Evolutionary conservation across 2,888 invertebrate genomes (phyloP).

Genomic region (Leuctra nigra): DNA sequence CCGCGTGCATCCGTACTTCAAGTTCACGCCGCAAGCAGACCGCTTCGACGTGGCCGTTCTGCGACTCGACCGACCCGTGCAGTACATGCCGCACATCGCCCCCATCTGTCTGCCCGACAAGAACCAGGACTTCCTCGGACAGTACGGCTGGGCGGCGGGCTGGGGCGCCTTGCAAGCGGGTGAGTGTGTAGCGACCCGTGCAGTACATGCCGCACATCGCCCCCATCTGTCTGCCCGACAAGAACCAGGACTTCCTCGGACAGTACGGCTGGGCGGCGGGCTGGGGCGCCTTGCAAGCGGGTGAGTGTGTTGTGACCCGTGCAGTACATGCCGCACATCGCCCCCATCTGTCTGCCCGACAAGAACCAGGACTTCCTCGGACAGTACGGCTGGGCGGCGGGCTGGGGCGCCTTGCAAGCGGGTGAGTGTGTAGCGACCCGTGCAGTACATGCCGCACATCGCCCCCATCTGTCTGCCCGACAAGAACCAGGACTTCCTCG

Average conservation of each 20-base stretch:
- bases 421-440: conserved; percentile 48
- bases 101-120: conserved; percentile 89
- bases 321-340: conserved; percentile 52
- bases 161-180: conserved; percentile 79
- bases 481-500: conserved; percentile 81
- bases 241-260: conserved; percentile 82
- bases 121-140: conserved; percentile 82
- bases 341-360: conserved; percentile 86
- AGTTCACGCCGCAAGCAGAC: conserved; percentile 89
- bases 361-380: conserved; percentile 85
- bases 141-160: conserved; percentile 87
- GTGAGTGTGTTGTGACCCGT: conserved; percentile 51
- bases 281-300: conserved; percentile 77
- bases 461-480: conserved; percentile 88
- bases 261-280: conserved; percentile 90
- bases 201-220: conserved; percentile 54
- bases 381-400: conserved; percentile 87
- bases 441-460: conserved; percentile 54
- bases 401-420: conserved; percentile 80
- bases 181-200: conserved; percentile 50
- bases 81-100: conserved; percentile 51
- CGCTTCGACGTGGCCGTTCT: conserved; percentile 88
- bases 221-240: conserved; percentile 85
- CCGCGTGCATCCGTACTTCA: conserved; percentile 85
- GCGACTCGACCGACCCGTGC: conserved; percentile 79